phyloP scores from a whole-genome alignment of 2,797 vertebrate species.

The Notamacropus eugenii region DNA sequence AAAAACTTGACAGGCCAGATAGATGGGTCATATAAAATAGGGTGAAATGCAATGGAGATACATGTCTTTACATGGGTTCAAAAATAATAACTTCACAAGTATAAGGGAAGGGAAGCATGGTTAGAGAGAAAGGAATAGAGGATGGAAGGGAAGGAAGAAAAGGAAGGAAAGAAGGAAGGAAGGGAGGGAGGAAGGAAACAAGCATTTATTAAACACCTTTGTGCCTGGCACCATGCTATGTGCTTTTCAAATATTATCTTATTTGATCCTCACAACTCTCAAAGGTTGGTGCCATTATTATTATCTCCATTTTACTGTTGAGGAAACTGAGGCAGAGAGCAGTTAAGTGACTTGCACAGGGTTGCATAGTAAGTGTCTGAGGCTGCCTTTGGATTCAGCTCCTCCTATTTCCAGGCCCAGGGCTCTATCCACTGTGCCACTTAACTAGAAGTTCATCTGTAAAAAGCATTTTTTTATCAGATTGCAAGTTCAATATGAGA shows the following conservation, averaged over 20 bases:
- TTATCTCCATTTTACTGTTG: neutral
- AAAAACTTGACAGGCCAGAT: neutral
- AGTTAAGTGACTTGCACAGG: neutral
- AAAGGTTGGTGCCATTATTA: neutral
- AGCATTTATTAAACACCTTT: neutral
- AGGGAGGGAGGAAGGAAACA: neutral
- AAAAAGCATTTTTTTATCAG: neutral
- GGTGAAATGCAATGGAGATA: neutral
- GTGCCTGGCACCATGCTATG: too few relatives aligned
- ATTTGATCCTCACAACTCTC: neutral
- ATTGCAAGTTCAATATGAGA: neutral
- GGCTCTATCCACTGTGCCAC: neutral
- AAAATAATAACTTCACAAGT: neutral
- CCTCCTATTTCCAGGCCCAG: neutral
- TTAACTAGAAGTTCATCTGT: neutral
- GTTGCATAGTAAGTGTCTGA: neutral
- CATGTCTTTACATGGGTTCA: neutral
- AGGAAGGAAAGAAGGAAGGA: neutral
- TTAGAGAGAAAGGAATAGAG: neutral
- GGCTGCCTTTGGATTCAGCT: neutral
- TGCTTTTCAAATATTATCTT: neutral
- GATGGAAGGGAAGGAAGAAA: too few relatives aligned
- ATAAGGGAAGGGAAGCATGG: neutral
- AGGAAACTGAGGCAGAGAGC: neutral
- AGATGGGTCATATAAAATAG: neutral